Base-by-base conservation (phyloP, 2,113 vertebrate species). In the Cephalophus harveyi region DNA sequence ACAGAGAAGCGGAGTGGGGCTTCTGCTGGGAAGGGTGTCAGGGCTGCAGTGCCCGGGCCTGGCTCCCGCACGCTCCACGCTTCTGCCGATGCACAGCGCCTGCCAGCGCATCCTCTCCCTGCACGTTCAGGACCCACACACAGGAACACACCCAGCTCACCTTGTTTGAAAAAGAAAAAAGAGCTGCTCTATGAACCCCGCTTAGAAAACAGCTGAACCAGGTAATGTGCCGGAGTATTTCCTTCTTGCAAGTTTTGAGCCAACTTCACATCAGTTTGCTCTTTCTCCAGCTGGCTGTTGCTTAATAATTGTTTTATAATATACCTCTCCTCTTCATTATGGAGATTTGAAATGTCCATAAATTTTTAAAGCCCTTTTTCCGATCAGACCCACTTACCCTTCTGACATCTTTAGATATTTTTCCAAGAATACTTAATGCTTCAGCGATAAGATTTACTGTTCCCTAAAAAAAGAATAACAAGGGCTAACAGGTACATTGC, bases 321-420 rank as follows among this genome's bases (percentile, higher is more conserved):
- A 21, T 33, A 87, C 88, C 33, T 92, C 67, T 19, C 17, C 5
- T 55, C 76, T 85, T 95, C 16, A 12, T 91, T 43, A 19, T 71
- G 71, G 71, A 95, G 46, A 74, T 79, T n/a, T 95, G 84, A 93
- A 91, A 79, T 96, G 71, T 59, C 92, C 52, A 81, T 96, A 91
- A 94, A 93, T 87, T 89, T 7, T 1, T 95, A 89, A 89, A 86
- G 1, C 2, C 23, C 48, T 87, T 87, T 94, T 74, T 59, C 23
- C 55, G 54, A 48, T 43, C 83, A 89, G 19, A 89, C 85, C 16
- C 33, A 93, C 62, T 74, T 97, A 96, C 43, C 60, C 64, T 64
- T 89, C 46, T 74, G 74, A 97, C 19, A 76, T 67, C 79, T 89
- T 96, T 76, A 91, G 52, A 52, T 94, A 74, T 64, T 93, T 62